phyloP scores from a whole-genome alignment of 92 coral and sea anemone genomes.

The Porites cylindrica region DNA sequence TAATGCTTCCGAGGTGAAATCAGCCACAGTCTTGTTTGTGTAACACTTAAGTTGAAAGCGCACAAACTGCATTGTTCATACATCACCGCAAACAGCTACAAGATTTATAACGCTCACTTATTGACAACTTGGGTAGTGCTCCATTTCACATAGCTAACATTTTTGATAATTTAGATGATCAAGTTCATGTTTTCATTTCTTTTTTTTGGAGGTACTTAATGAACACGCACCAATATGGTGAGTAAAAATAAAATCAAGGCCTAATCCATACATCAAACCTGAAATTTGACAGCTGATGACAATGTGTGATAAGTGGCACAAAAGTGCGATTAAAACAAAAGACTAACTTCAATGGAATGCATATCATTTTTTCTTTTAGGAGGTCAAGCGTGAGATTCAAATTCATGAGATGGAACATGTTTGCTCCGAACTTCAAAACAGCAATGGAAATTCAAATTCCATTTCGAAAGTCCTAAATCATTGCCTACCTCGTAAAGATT shows the following conservation, averaged over 20 bases:
- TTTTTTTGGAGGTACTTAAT: constrained; percentile 42
- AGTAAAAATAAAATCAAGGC: constrained; percentile 52
- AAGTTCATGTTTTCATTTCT: constrained; percentile 56
- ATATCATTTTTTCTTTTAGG: no score
- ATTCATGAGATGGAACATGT: no score
- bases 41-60: constrained; percentile 61
- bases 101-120: constrained; percentile 41
- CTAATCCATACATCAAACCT: constrained; percentile 31
- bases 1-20: constrained; percentile 35
- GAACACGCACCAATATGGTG: constrained; percentile 38
- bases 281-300: constrained; percentile 54
- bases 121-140: constrained; percentile 34
- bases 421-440: no score
- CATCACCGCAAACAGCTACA: constrained; percentile 64
- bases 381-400: no score
- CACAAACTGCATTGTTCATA: constrained; percentile 52
- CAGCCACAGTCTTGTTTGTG: constrained; percentile 59
- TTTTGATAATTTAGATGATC: constrained; percentile 60
- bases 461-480: no score
- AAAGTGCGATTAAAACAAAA: constrained; percentile 50
- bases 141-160: no score
- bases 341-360: constrained; percentile 53
- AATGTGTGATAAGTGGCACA: constrained; percentile 49
- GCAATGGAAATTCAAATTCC: no score
- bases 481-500: no score